Evolutionary conservation across 2,888 invertebrate species (phyloP), one percentile per base, ranked within the genome.

Genomic region (Drosophila testacea): DNA sequence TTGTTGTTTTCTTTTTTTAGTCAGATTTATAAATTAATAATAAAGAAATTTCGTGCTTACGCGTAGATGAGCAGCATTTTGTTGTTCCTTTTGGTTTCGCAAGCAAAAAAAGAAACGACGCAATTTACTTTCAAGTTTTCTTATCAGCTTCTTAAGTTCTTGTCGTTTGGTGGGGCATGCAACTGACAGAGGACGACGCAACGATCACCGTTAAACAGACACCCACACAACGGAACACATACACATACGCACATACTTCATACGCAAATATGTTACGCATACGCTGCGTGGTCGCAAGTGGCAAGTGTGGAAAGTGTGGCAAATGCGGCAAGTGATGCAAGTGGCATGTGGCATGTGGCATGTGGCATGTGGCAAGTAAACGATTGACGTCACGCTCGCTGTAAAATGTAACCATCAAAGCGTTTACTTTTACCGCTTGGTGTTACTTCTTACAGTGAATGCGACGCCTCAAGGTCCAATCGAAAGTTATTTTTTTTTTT

Each of bases 381-480:
- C 56, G 22, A 63, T 73, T 59, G 61, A 63, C 74, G 55, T 90
- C 94, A 95, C 94, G 94, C 93, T 94, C 96, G 96, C 97, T 97
- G 96, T 97, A 97, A 97, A 96, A 95, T 95, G 95, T 89, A 90
- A 96, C 96, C 95, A 96, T 96, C 81, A 85, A 97, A 96, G 96
- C 97, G 95, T 94, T 80, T 77, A 94, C 93, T 92, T 92, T 46
- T 93, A 93, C 91, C 94, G 97, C 96, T 97, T 97, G 97, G 97
- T 97, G 97, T 97, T 97, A 97, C 96, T 97, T 97, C 97, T 97
- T 97, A 97, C 97, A 97, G 97, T 97, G 97, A 96, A 95, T 94
- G 94, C 95, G 94, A 93, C 86, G 50, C 44, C 38, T 28, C 27
- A 10, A 56, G n/a, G 44, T 30, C 11, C 54, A 55, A 44, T 32